These are phyloP conservation scores for Tragelaphus scriptus DNA, from an alignment of 2,113 vertebrate genomes.

Conservation along the genomic window DNA sequence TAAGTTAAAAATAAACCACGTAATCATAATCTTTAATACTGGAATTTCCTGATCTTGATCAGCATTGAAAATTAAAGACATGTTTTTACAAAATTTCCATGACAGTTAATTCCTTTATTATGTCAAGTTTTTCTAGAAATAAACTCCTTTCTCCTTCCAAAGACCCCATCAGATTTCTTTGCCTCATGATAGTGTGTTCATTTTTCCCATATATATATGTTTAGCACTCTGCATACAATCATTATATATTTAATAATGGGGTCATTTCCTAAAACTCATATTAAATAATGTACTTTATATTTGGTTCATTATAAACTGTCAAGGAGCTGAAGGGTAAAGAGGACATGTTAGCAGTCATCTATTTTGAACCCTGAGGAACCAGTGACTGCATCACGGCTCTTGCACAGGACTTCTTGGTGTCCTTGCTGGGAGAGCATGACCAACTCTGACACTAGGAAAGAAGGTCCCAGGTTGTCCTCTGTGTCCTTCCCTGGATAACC, in stretches of 20 bases:
- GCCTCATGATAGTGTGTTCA: background rate
- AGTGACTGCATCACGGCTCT: background rate
- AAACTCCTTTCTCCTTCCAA: background rate
- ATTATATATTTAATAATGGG: background rate
- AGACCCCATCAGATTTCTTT: background rate
- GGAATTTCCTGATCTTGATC: background rate
- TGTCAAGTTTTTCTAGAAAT: background rate
- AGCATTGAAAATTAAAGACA: background rate
- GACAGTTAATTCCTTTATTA: background rate
- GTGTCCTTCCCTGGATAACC: background rate
- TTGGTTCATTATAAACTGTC: background rate
- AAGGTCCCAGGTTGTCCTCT: background rate
- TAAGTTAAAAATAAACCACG: background rate
- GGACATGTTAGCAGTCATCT: background rate
- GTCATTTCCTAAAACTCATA: background rate
- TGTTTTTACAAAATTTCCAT: conserved; percentile 1
- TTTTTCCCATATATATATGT: background rate
- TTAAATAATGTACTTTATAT: background rate
- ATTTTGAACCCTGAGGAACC: background rate
- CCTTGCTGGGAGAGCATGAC: background rate
- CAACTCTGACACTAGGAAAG: background rate
- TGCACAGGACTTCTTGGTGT: background rate
- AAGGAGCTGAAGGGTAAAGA: background rate
- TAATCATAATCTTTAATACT: background rate
- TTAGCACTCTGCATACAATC: background rate